Evolutionary conservation across 2,797 vertebrate species (phyloP), one percentile per base, ranked within the genome.

Genomic region (Cercopithecus petaurista): DNA sequence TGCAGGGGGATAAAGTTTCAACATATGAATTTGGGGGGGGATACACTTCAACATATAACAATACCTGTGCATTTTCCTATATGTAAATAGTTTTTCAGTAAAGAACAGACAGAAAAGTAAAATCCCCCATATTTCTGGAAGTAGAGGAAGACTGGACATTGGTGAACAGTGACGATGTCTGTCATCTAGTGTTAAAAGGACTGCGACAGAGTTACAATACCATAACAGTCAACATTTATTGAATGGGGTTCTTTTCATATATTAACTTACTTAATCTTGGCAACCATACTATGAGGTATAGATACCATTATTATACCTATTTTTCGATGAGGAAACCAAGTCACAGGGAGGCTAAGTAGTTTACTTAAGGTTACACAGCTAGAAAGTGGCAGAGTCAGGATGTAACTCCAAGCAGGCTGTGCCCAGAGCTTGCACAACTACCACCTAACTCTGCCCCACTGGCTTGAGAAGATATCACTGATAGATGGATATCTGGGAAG

Each of bases 51-150:
- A 14, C 33, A 41, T 7, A 79, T 43, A 77, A 83, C 4, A 92
- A 89, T 77, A 92, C 92, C 26, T 81, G 33, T 76, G 21, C 36
- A 50, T 88, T 94, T 88, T 84, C 52, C 79, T 90, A 72, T 67
- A 81, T 50, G 67, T 36, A 81, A 87, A 88, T 80, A 84, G 14
- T 55, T 95, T n/a, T 24, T 85, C 17, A 77, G 33, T 52, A 93
- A 88, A 84, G 76, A 22, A 79, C 13, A 8, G 80, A 19, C 4
- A 52, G 7, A 26, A 43, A 72, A 30, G 26, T 72, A 33, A 89
- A 85, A 39, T 50, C 13, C 4, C 5, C 15, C 39, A 28, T 67
- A 84, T 95, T 93, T 36, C 75, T 83, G 28, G 43, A 85, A 41
- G 11, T 67, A 72, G 28, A 72, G 9, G 28, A n/a, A 17, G 92